phyloP scores from a whole-genome alignment of 2,888 invertebrate species.

The Parthenolecanium corni region DNA sequence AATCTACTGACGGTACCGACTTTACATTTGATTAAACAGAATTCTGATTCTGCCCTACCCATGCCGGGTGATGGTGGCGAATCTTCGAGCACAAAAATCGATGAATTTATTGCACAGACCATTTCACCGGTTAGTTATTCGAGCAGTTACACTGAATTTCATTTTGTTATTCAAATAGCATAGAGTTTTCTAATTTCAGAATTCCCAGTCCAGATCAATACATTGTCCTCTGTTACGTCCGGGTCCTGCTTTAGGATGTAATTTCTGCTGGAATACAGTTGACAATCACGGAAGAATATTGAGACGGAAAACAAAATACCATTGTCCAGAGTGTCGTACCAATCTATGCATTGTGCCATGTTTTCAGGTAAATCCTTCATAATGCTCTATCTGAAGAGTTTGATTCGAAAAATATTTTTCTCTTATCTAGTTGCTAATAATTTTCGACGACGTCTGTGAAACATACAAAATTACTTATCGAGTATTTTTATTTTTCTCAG shows the following conservation, averaged over 20 bases:
- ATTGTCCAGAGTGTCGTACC: constrained; percentile 79
- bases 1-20: constrained; percentile 29
- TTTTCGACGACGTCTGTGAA: too few relatives aligned
- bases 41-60: constrained; percentile 24
- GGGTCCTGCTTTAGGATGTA: constrained; percentile 75
- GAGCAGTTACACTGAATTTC: too few relatives aligned
- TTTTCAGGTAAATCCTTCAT: constrained; percentile 49
- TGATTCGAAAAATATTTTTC: not conserved
- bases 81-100: not conserved
- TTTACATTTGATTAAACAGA: constrained; percentile 48
- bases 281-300: constrained; percentile 70
- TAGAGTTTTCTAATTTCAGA: not conserved
- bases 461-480: not conserved
- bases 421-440: too few relatives aligned
- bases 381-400: not conserved
- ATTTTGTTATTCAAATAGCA: too few relatives aligned
- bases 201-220: constrained; percentile 48
- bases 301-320: constrained; percentile 76
- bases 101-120: not conserved
- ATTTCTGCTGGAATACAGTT: constrained; percentile 83
- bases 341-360: constrained; percentile 82
- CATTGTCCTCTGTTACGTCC: constrained; percentile 73
- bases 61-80: not conserved
- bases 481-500: not conserved
- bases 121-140: too few relatives aligned